Evolutionary conservation across 2,888 invertebrate species (phyloP), one percentile per base, ranked within the genome.

Genomic region (Macrosiphum euphorbiae): DNA sequence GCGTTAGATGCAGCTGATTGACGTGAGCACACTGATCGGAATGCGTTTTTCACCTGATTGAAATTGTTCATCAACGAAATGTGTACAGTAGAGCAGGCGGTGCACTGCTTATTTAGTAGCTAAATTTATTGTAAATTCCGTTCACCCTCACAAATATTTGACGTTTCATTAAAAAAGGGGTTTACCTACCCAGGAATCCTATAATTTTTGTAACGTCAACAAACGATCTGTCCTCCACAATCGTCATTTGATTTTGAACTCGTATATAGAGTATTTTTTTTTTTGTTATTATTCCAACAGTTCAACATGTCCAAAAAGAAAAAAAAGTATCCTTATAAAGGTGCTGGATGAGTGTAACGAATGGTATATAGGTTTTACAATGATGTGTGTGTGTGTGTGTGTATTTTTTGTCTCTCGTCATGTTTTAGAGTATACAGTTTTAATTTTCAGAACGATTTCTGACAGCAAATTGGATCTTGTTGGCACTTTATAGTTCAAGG

Each of bases 21-120:
- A 85, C 85, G 85, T 28, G 85, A 28, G 85, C 28, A 26, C 44
- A 44, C 85, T 44, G 44, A 28, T 85, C 44, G 44, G 28, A 85
- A 85, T 44, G 28, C 85, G 28, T 85, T 85, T 85, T 85, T 41
- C 26, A 41, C 26, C 28, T 44, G 85, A 44, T 85, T 85, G 78
- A 78, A 78, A 78, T 35, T 78, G 35, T 78, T 78, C 78, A 78
- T 78, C 78, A 78, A 78, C 78, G 78, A 78, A 78, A 78, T 35
- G 35, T 78, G 78, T 41, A 78, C 7, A 78, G 20, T 20, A 20
- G 20, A 78, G 20, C 78, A 35, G 78, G 50, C 50, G 50, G n/a
- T 87, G 87, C 50, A 3, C 20, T 78, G 78, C 78, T 78, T 78
- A 78, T 35, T 78, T 78, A 78, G 78, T 78, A 78, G 78, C 78